Percentiles rank a stretch among this genome's conserved stretches.
phyloP scores from a whole-genome alignment of 2,888 invertebrate genomes.

The Lycaena phlaeas region DNA sequence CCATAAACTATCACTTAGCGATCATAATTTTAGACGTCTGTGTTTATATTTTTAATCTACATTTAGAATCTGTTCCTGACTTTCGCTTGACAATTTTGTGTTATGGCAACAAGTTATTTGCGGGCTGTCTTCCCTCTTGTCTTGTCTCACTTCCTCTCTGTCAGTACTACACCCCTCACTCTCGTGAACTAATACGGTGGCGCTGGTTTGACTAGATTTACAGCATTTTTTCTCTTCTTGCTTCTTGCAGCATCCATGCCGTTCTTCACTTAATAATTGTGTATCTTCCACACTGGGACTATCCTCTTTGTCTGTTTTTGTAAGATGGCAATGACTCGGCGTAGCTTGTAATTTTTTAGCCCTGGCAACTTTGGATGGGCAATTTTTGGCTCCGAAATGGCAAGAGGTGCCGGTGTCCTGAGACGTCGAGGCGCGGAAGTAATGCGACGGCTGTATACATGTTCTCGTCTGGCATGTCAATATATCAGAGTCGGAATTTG shows the following conservation, averaged over 20 bases:
- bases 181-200: slow-evolving; percentile 23
- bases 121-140: slow-evolving; percentile 45
- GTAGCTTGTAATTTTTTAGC: slow-evolving; percentile 32
- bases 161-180: slow-evolving; percentile 22
- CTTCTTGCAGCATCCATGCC: slow-evolving; percentile 46
- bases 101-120: slow-evolving; percentile 53
- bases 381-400: slow-evolving; percentile 50
- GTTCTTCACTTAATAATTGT: slow-evolving; percentile 39
- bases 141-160: slow-evolving; percentile 24
- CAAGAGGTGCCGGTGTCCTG: slow-evolving; percentile 37
- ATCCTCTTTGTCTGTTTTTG: slow-evolving; percentile 47
- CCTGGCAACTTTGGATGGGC: slow-evolving; percentile 52
- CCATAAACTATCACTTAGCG: too few species aligned
- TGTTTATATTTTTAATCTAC: background rate
- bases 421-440: slow-evolving; percentile 43
- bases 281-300: slow-evolving; percentile 51
- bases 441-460: slow-evolving; percentile 60
- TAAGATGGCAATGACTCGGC: slow-evolving; percentile 30
- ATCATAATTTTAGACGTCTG: background rate
- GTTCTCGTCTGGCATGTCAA: slow-evolving; percentile 57
- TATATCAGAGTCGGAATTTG: slow-evolving; percentile 48
- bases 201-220: slow-evolving; percentile 25
- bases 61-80: slow-evolving; percentile 55
- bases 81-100: slow-evolving; percentile 36
- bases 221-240: slow-evolving; percentile 31